Conservation (phyloP, 2,797 vertebrate species). For the Miichthys miiuy region DNA sequence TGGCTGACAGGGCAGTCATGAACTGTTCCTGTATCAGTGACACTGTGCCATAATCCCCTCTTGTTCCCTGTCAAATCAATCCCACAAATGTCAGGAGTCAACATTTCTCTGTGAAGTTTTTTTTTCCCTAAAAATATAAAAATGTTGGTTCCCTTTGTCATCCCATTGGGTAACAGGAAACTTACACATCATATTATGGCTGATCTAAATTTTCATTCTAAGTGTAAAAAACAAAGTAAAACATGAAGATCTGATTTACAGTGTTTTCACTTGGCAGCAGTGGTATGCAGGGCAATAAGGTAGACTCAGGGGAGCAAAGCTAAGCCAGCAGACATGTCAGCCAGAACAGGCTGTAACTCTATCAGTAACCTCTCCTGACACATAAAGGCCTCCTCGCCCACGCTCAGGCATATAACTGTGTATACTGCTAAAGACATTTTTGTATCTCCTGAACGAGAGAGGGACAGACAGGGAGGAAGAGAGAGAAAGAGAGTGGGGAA, state of each 20-base stretch:
- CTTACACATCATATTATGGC: constrained; percentile 17
- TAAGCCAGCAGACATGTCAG: constrained; percentile 57
- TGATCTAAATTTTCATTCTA: constrained; percentile 25
- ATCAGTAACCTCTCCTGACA: constrained; percentile 67
- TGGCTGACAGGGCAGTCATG: constrained; percentile 13
- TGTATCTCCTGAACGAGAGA: constrained; percentile 11
- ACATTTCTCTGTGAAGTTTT: neutral
- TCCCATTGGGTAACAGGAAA: neutral
- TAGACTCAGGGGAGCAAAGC: constrained; percentile 42
- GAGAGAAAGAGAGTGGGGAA: neutral
- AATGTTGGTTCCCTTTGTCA: neutral
- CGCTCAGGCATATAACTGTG: constrained; percentile 25
- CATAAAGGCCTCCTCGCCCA: constrained; percentile 55
- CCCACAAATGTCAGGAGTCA: constrained; percentile 22
- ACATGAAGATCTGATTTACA: constrained; percentile 34
- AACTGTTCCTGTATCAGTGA: constrained; percentile 9
- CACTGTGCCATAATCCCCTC: constrained; percentile 2
- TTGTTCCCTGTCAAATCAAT: constrained; percentile 22
- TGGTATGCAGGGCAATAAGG: constrained; percentile 14
- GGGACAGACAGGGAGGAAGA: neutral
- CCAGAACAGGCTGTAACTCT: constrained; percentile 56
- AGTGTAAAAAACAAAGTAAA: constrained; percentile 29
- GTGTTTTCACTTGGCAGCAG: constrained; percentile 19
- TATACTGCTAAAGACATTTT: constrained; percentile 42
- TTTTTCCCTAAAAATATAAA: neutral